A percentile compares a stretch with the other conserved stretches of the same genome.
Conservation (phyloP, 2,797 vertebrate species). For the Leptodactylus fallax region DNA sequence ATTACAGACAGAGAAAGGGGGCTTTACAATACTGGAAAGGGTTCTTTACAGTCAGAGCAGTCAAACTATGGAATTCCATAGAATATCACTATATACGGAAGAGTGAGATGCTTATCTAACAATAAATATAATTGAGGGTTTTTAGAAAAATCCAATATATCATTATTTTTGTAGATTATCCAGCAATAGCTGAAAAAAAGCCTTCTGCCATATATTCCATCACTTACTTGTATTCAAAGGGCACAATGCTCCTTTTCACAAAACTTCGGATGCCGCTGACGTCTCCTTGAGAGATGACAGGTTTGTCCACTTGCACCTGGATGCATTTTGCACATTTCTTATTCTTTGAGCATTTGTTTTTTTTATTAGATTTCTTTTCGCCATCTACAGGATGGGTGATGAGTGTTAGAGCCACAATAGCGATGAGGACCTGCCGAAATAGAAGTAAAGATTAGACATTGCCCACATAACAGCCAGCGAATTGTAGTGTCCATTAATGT, state of each 20-base stretch:
- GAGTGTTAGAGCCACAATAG: neutral
- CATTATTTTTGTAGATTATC: too few relatives aligned
- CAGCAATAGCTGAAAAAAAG: too few relatives aligned
- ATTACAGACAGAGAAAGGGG: too few relatives aligned
- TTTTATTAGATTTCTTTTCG: neutral
- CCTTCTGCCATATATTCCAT: too few relatives aligned
- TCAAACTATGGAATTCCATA: too few relatives aligned
- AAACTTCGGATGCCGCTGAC: neutral
- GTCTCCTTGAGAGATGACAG: fast-evolving
- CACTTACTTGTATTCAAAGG: slow-evolving; percentile 47
- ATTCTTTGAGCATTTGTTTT: neutral
- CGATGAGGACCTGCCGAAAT: neutral
- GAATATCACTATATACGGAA: too few relatives aligned
- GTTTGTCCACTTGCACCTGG: neutral
- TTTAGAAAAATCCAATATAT: too few relatives aligned
- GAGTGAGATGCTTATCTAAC: too few relatives aligned
- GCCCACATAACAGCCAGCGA: too few relatives aligned
- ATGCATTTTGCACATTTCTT: slow-evolving; percentile 23
- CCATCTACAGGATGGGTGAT: slow-evolving; percentile 1
- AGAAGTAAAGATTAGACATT: neutral
- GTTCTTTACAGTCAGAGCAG: too few relatives aligned
- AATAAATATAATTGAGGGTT: too few relatives aligned
- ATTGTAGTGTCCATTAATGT: neutral
- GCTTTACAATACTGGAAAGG: too few relatives aligned
- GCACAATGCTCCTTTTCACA: slow-evolving; percentile 12